These are phyloP conservation scores for Cerceris ruficornis DNA, from an alignment of 2,888 invertebrate genomes.

Conservation along the genomic window DNA sequence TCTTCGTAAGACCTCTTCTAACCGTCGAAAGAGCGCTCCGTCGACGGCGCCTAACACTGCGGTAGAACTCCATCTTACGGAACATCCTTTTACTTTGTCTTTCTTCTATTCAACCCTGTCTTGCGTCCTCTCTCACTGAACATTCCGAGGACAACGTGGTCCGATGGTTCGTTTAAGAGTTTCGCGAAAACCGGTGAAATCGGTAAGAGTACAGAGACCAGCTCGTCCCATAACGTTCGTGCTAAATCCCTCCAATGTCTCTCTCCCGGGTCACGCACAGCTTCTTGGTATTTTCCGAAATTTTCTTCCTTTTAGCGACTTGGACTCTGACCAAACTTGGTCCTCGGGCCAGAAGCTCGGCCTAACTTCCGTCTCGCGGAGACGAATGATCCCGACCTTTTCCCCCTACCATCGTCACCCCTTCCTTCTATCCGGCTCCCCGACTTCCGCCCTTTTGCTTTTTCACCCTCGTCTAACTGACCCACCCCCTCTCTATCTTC, in stretches of 20 bases:
- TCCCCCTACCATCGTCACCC: conserved; percentile 38
- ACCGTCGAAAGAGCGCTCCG: conserved; percentile 37
- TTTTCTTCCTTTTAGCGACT: conserved; percentile 78
- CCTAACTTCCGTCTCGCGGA: conserved; percentile 77
- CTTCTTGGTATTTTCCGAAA: conserved; percentile 72
- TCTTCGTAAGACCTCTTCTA: conserved; percentile 29
- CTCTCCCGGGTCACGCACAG: conserved; percentile 46
- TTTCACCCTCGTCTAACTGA: conserved; percentile 62
- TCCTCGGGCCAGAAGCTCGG: conserved; percentile 63
- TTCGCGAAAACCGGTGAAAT: conserved; percentile 54
- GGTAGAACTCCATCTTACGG: conserved; percentile 49
- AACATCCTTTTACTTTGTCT: conserved; percentile 18
- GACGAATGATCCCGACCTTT: conserved; percentile 71
- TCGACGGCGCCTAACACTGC: conserved; percentile 50
- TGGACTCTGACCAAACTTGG: conserved; percentile 77
- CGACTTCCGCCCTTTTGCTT: conserved; percentile 68
- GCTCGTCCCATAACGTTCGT: conserved; percentile 14
- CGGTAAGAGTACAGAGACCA: conserved; percentile 21
- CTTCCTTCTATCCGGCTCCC: conserved; percentile 51
- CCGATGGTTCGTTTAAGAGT: conserved; percentile 69
- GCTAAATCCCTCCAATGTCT: conserved; percentile 70
- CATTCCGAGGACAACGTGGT: conserved; percentile 49
- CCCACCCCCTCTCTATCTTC: conserved; percentile 32
- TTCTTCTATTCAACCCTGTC: conserved; percentile 16
- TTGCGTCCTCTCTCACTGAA: conserved; percentile 34